Evolutionary conservation across 1,140 invertebrate species (phyloP).

Genomic region (Drosophila arawakana): DNA sequence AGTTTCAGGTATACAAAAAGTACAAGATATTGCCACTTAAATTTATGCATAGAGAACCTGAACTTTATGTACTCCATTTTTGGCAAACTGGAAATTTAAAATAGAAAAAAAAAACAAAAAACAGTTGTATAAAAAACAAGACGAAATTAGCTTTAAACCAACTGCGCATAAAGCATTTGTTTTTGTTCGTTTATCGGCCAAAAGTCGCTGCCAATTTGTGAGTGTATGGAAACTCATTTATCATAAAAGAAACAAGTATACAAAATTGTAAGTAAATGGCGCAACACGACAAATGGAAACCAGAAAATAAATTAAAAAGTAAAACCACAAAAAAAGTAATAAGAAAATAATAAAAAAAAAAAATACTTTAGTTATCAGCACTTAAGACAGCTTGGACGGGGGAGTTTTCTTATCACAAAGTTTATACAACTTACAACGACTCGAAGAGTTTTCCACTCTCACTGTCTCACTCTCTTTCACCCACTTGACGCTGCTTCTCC

Average conservation of each 20-base stretch:
- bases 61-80: slow-evolving; percentile 62
- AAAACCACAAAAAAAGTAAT: background rate
- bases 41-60: slow-evolving; percentile 40
- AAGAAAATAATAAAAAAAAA: slow-evolving; percentile 1
- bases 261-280: slow-evolving; percentile 49
- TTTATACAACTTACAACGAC: slow-evolving; percentile 27
- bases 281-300: slow-evolving; percentile 57
- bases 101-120: slow-evolving; percentile 15
- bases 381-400: slow-evolving; percentile 18
- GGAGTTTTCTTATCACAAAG: slow-evolving; percentile 34
- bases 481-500: background rate
- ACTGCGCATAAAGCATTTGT: slow-evolving; percentile 41
- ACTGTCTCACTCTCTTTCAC: background rate
- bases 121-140: background rate
- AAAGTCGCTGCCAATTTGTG: slow-evolving; percentile 48
- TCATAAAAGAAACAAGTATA: slow-evolving; percentile 40
- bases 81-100: slow-evolving; percentile 49
- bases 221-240: slow-evolving; percentile 63
- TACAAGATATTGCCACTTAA: slow-evolving; percentile 10
- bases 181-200: slow-evolving; percentile 59
- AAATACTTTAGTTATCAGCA: slow-evolving; percentile 40
- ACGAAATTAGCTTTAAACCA: slow-evolving; percentile 10
- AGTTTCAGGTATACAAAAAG: slow-evolving; percentile 10
- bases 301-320: slow-evolving; percentile 26
- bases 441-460: background rate